Evolutionary conservation across 2,888 invertebrate species (phyloP), one percentile per base, ranked within the genome.

Genomic region (Aphrophora alni): DNA sequence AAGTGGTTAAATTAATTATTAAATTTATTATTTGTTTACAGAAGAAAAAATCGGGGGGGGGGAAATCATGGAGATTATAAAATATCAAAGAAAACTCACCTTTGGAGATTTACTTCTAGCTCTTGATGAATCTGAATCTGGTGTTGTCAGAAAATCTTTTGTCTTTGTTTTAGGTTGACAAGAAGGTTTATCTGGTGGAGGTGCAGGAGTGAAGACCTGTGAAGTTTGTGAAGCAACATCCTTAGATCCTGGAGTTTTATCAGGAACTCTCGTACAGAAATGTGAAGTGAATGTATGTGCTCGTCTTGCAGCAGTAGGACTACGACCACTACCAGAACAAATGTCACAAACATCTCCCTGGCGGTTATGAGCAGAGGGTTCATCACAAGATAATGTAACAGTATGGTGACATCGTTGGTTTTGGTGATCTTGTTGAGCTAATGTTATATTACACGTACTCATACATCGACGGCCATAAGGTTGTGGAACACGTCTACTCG

Each of bases 371-470:
- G 44, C 8, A 10, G 27, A 17, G 88, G 89, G 85, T 88, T 87
- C 82, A 44, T 44, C 44, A 82, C 84, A 88, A 17, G 88, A 89
- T 82, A 89, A 86, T 70, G 87, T 84, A 24, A 85, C 83, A 0
- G 84, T 81, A 72, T 85, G 84, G 28, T 83, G 83, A 27, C 84
- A 83, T 8, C 81, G 83, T 59, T 89, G 87, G 82, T 89, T 90
- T 1, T 90, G 89, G 8, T 92, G 71, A 2, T 51, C 68, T 17
- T 38, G 70, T 27, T 51, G 75, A 14, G 73, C 91, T 72, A 94
- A 89, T 17, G 92, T 90, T 79, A 94, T 93, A 86, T 91, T 93
- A 86, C 93, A 93, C 0, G 93, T 93, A 87, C 93, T 93, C 83
- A 90, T 91, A 85, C 93, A 93, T 81, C 90, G 88, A 5, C 90